Evolutionary conservation across 2,113 vertebrate species (phyloP).

Genomic region (Sitta europaea): DNA sequence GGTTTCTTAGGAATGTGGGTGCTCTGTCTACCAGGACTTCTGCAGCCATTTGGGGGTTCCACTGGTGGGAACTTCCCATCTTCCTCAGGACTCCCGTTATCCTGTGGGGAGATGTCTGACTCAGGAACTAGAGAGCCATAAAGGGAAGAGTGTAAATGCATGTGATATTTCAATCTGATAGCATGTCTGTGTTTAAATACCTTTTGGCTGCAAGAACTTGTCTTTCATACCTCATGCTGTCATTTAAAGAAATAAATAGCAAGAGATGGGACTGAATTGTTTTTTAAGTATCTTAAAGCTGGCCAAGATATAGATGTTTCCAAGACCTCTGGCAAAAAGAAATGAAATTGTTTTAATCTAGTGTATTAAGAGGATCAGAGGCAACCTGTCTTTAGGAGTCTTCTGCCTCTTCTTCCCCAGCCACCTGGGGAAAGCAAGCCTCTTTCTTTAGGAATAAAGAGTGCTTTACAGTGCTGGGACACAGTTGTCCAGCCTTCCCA

Average conservation of each 20-base stretch:
- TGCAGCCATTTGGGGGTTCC: not conserved
- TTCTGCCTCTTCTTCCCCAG: not conserved
- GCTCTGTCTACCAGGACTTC: not conserved
- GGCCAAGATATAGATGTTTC: not conserved
- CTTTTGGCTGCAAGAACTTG: not conserved
- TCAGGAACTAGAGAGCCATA: not conserved
- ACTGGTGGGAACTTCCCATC: not conserved
- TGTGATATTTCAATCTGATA: not conserved
- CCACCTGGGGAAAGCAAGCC: not conserved
- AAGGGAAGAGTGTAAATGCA: not conserved
- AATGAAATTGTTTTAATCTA: not conserved
- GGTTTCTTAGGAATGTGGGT: not conserved
- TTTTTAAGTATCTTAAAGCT: slow-evolving; percentile 23
- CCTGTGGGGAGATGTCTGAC: fast-evolving
- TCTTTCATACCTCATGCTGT: not conserved
- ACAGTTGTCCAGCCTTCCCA: not conserved
- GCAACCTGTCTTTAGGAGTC: not conserved
- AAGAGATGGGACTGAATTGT: not conserved
- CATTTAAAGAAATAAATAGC: slow-evolving; percentile 3
- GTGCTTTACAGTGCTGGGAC: not conserved
- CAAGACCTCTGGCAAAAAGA: slow-evolving; percentile 24
- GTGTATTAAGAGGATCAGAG: slow-evolving; percentile 11
- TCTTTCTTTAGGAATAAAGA: not conserved
- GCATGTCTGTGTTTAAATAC: not conserved
- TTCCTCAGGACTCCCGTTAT: not conserved